A percentile compares a stretch with the other conserved stretches of the same genome.
Evolutionary conservation across 2,113 vertebrate genomes (phyloP).

Genomic region (Nannobrachium achirus): DNA sequence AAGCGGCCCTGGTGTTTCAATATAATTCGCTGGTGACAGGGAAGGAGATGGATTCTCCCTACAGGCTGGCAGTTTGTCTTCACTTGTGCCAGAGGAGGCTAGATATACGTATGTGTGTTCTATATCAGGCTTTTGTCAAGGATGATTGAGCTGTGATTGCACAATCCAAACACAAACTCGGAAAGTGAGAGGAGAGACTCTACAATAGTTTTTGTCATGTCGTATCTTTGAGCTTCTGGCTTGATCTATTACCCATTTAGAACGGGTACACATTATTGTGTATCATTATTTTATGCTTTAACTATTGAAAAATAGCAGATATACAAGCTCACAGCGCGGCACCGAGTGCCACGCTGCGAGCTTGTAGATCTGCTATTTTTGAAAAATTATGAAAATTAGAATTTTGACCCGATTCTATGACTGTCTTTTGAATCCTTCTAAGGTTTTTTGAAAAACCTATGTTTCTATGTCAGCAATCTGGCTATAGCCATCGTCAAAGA

Average conservation of each 20-base stretch:
- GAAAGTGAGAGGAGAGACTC: constrained; percentile 31
- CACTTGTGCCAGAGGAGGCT: constrained; percentile 54
- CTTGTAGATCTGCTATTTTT: too few species aligned
- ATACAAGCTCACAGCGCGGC: too few species aligned
- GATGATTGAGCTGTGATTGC: constrained; percentile 71
- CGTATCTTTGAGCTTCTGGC: not conserved
- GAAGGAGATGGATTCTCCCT: constrained; percentile 73
- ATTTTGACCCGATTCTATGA: too few species aligned
- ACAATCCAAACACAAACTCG: constrained; percentile 41
- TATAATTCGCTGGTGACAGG: constrained; percentile 72
- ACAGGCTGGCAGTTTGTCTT: constrained; percentile 73
- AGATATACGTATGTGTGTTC: constrained; percentile 47
- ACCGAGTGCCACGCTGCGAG: too few species aligned
- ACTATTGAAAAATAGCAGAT: too few species aligned
- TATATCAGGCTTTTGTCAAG: constrained; percentile 75
- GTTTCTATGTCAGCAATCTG: too few species aligned
- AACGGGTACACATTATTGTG: too few species aligned
- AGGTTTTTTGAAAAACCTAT: too few species aligned
- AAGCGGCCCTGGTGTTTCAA: constrained; percentile 61
- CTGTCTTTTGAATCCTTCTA: too few species aligned
- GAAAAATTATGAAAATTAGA: too few species aligned
- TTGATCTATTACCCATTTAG: constrained; percentile 7
- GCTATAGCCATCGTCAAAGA: too few species aligned
- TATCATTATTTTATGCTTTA: too few species aligned
- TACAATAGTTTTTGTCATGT: not conserved